phyloP scores from a whole-genome alignment of 1,140 invertebrate genomes.

The Anastrepha obliqua region DNA sequence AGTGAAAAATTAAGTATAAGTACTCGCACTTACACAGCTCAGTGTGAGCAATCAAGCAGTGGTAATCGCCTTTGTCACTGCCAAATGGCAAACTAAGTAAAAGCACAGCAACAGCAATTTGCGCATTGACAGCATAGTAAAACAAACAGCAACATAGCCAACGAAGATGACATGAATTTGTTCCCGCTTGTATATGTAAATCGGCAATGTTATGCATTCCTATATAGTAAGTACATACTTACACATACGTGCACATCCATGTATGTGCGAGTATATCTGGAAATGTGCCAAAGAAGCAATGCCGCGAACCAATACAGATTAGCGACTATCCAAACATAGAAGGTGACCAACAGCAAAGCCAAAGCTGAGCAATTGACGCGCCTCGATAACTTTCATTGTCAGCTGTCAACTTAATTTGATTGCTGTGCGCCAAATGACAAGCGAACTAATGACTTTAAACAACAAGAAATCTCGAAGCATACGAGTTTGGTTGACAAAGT shows the following conservation, averaged over 20 bases:
- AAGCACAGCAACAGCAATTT: neutral
- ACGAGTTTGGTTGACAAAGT: neutral
- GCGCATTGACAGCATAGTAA: no score
- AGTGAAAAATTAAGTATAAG: conserved; percentile 33
- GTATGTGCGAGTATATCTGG: neutral
- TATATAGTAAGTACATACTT: no score
- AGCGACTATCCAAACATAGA: conserved; percentile 40
- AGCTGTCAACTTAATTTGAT: conserved; percentile 51
- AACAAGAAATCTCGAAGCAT: conserved; percentile 8
- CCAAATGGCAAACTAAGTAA: conserved; percentile 25
- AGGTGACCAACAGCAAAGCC: conserved; percentile 30
- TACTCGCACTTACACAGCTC: neutral
- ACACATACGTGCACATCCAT: neutral
- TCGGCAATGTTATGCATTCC: neutral
- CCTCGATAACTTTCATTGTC: conserved; percentile 47
- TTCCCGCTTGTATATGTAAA: neutral
- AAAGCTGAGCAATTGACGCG: conserved; percentile 27
- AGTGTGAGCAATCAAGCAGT: conserved; percentile 9
- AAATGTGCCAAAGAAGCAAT: neutral
- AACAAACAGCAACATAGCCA: neutral
- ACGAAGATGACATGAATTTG: neutral
- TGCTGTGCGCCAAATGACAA: neutral
- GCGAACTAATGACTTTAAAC: conserved; percentile 16
- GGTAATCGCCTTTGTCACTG: conserved; percentile 44
- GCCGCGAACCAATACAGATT: conserved; percentile 29